Evolutionary conservation across 1,140 invertebrate genomes (phyloP), one percentile per base, ranked within the genome.

Genomic region (Neuroterus valhalla): DNA sequence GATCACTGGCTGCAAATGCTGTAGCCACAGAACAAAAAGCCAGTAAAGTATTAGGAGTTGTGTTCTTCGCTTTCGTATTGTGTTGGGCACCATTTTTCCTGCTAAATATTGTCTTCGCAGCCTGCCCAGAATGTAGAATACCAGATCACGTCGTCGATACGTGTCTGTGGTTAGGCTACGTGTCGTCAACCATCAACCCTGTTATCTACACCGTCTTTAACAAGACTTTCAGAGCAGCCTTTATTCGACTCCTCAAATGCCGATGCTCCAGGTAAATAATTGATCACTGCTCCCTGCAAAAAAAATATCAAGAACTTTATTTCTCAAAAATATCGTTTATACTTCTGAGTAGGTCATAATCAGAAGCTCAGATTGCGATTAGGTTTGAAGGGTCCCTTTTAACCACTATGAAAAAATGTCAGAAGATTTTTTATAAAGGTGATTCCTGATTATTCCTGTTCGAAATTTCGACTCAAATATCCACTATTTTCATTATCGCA

Each of bases 1-100:
- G 93, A 79, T 93, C 92, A 2, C 76, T 94, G 66, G 93, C 94
- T 3, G 94, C 94, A 1, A 95, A 95, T 81, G 93, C 94, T 0
- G 94, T 96, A 1, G 94, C 94, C 19, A 96, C 94, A 10, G 95
- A 96, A 82, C 95, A 96, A 85, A 96, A 96, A 83, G 95, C 95
- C 0, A 94, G 94, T 72, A 96, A 96, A 87, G 94, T 97, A 0
- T 90, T 97, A 1, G 96, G 96, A 1, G 88, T 97, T 2, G 96
- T 98, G 0, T 98, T 98, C 88, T 96, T 96, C 88, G 96, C 95
- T 0, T 98, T 98, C 86, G 96, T 97, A 14, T 89, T 97, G 4
- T 96, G 96, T 84, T 98, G 96, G 96, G 93, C 95, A 2, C 96
- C 96, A 0, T 98, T 98, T 88, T 98, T 98, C 88, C 90, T 96